These are phyloP conservation scores for Okamejei kenojei DNA, from an alignment of 2,797 vertebrate species.

Conservation along the genomic window DNA sequence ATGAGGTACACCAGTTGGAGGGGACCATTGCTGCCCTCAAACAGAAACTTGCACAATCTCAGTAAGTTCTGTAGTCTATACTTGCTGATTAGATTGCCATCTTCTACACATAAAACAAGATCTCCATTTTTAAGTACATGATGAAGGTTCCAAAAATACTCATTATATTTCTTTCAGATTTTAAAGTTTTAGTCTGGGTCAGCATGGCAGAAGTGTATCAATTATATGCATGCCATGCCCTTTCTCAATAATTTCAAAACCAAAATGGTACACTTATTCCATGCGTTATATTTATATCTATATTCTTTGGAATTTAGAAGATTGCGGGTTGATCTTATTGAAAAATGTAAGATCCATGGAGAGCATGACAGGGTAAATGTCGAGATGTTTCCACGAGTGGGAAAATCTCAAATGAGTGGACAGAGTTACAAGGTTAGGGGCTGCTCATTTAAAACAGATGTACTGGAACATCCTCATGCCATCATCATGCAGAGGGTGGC, in stretches of 20 bases:
- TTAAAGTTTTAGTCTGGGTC: neutral
- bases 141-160: neutral
- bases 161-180: neutral
- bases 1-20: slow-evolving; percentile 75
- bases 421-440: no score
- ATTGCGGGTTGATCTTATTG: no score
- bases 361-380: no score
- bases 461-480: no score
- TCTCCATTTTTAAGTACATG: neutral
- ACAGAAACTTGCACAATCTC: slow-evolving; percentile 72
- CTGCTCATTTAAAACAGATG: no score
- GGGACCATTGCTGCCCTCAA: slow-evolving; percentile 60
- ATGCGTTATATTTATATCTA: no score
- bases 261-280: neutral
- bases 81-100: neutral
- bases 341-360: no score
- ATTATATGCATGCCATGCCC: neutral
- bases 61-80: slow-evolving; percentile 61
- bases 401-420: no score
- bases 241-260: neutral
- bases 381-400: no score
- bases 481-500: no score
- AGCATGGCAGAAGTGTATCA: neutral
- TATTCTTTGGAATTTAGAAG: no score
- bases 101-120: neutral